Evolutionary conservation across 1,140 invertebrate species (phyloP), one percentile per base, ranked within the genome.

Genomic region (Pararge aegeria): DNA sequence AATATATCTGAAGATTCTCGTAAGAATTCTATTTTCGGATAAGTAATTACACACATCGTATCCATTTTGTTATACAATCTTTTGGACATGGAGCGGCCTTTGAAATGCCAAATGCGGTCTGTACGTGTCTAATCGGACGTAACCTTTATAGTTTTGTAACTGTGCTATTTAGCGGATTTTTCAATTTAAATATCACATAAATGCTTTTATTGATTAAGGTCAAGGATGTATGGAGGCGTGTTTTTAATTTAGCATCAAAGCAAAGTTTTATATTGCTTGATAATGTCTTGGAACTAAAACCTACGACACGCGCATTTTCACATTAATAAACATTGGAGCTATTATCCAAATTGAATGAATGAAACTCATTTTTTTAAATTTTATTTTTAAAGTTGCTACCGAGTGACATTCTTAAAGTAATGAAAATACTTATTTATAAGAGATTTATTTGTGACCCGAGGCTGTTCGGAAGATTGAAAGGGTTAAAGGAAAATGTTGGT

Each of bases 41-140:
- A 61, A 61, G 58, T 61, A 61, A 61, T 61, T 61, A 61, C 58
- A 61, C 58, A 61, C 51, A 61, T 60, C 57, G 40, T 60, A 60
- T 60, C 57, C 51, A 53, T 60, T 60, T 53, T 38, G 50, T 60
- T 53, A 27, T 10, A 40, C 51, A 53, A 53, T 60, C 57, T 53
- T 53, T 60, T 60, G 38, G 20, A 24, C 50, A 18, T 46, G 10
- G 19, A 13, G 0, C 15, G 7, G 44, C 44, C 44, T 46, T 46
- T 46, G 44, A 46, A 20, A 46, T 24, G 21, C 18, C 44, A 21
- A 46, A 46, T 46, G 38, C 38, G 38, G 38, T 5, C 27, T 38
- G 20, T 20, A 46, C 44, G 44, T 24, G 44, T 21, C 44, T 21
- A 24, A 46, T 46, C 44, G 20, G 44, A 24, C 21, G 15, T 24